Percentiles rank a stretch among this genome's conserved stretches.
phyloP scores from a whole-genome alignment of 2,888 invertebrate genomes.

The Scaptomyza parva region DNA sequence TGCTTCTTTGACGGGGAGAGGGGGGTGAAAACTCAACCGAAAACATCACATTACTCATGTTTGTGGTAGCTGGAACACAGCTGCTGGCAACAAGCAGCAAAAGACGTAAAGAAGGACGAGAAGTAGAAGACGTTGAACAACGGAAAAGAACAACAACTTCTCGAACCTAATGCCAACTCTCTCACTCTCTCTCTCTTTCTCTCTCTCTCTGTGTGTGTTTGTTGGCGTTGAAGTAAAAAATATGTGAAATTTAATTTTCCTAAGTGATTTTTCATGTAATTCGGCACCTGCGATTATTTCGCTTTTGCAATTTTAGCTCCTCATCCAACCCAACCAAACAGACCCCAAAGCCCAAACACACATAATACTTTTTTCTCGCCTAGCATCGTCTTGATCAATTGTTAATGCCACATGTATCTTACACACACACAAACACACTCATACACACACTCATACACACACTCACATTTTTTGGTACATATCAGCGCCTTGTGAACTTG shows the following conservation, averaged over 20 bases:
- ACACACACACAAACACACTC: conserved; percentile 18
- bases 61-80: conserved; percentile 69
- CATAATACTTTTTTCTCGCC: conserved; percentile 71
- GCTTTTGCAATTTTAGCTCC: conserved; percentile 35
- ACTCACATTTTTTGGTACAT: conserved; percentile 30
- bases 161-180: conserved; percentile 61
- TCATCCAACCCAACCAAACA: conserved; percentile 43
- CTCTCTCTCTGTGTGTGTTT: conserved; percentile 2
- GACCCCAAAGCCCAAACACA: too few species aligned
- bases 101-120: conserved; percentile 20
- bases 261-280: conserved; percentile 81
- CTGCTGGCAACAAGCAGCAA: conserved; percentile 31
- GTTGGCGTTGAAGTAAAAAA: conserved; percentile 75
- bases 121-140: conserved; percentile 9
- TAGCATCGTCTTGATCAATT: conserved; percentile 70
- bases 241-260: conserved; percentile 81
- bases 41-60: conserved; percentile 75
- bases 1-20: background rate
- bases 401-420: conserved; percentile 73
- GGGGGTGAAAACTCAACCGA: conserved; percentile 29
- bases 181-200: too few species aligned
- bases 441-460: background rate
- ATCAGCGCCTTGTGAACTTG: conserved; percentile 73
- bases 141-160: conserved; percentile 30
- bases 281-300: conserved; percentile 79